Evolutionary conservation across 1,140 invertebrate genomes (phyloP).

Genomic region (Alviniconcha marisindica): DNA sequence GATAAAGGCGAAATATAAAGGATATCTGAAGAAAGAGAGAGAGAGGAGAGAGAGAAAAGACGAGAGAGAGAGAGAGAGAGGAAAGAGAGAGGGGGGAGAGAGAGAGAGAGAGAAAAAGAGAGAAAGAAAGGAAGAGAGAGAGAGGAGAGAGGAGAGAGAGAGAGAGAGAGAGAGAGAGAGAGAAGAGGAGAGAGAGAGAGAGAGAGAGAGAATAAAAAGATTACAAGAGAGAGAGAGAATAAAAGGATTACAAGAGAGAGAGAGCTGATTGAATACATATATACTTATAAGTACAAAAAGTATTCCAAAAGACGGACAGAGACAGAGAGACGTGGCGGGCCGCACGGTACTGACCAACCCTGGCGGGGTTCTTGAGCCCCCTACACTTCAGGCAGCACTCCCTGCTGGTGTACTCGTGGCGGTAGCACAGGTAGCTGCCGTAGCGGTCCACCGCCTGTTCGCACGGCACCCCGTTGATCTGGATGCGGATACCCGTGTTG

Average conservation of each 20-base stretch:
- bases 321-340: no score
- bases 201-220: background rate
- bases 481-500: slow-evolving; percentile 48
- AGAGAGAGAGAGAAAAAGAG: no score
- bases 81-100: no score
- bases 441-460: slow-evolving; percentile 55
- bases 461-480: slow-evolving; percentile 64
- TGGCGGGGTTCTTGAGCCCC: slow-evolving; percentile 50
- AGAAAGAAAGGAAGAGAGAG: no score
- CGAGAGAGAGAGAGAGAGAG: no score
- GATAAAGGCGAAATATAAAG: no score
- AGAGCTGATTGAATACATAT: no score
- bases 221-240: no score
- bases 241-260: no score
- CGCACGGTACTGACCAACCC: slow-evolving; percentile 51
- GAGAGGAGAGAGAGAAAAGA: no score
- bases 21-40: no score
- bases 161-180: background rate
- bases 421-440: slow-evolving; percentile 65
- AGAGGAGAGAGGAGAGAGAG: background rate
- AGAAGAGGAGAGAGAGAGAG: background rate
- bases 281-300: no score
- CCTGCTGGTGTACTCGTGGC: slow-evolving; percentile 61
- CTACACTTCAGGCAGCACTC: slow-evolving; percentile 64
- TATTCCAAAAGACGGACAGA: background rate